Conservation (phyloP, 2,797 vertebrate species). For the Sebastes wilsoni region DNA sequence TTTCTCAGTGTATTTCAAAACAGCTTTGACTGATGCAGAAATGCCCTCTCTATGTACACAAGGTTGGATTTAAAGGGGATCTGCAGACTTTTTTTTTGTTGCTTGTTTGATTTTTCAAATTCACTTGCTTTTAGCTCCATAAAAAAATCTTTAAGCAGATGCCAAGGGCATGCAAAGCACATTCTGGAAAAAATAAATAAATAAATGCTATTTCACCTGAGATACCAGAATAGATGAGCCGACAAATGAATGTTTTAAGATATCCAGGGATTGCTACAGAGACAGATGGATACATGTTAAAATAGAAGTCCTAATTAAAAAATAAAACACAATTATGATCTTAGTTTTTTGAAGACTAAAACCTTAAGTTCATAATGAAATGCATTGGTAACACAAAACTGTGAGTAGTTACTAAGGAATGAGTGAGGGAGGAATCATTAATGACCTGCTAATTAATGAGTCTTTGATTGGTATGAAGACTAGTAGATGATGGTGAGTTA, state of each 20-base stretch:
- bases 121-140: not conserved
- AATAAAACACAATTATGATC: no score
- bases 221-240: not conserved
- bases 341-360: no score
- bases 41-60: slow-evolving; percentile 32
- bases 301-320: no score
- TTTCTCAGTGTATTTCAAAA: slow-evolving; percentile 58
- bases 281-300: not conserved
- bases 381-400: not conserved
- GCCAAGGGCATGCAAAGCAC: slow-evolving; percentile 18
- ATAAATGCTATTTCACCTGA: no score
- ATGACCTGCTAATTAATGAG: not conserved
- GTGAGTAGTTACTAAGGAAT: not conserved
- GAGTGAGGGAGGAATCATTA: not conserved
- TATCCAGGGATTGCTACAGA: not conserved
- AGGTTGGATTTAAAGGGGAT: slow-evolving; percentile 45
- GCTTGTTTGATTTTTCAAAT: slow-evolving; percentile 16
- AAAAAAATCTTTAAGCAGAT: slow-evolving; percentile 23
- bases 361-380: not conserved
- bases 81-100: not conserved
- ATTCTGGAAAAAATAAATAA: not conserved
- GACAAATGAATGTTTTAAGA: not conserved
- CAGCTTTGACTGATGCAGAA: slow-evolving; percentile 48
- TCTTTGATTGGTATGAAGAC: not conserved
- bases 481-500: no score